Evolutionary conservation across 2,888 invertebrate species (phyloP).

Genomic region (Resseliella maxima): DNA sequence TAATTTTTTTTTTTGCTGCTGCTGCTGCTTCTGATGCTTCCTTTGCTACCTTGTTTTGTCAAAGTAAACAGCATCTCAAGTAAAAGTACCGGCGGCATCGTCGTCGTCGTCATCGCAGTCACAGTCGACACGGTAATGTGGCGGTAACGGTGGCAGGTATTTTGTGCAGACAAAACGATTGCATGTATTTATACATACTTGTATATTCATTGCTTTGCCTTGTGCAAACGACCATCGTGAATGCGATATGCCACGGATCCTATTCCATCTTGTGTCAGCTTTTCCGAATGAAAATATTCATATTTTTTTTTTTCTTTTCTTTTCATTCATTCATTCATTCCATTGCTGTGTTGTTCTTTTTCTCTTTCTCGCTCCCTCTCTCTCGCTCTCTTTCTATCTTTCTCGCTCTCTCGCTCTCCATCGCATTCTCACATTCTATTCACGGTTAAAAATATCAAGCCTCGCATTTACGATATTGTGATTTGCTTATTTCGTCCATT

Average conservation of each 20-base stretch:
- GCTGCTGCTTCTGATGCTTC: too few species aligned
- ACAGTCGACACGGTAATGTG: too few species aligned
- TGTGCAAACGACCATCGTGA: not conserved
- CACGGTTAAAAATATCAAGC: not conserved
- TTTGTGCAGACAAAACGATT: not conserved
- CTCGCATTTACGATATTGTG: conserved; percentile 32
- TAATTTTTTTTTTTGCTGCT: too few species aligned
- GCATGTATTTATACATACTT: not conserved
- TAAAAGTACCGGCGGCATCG: not conserved
- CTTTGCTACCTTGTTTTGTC: not conserved
- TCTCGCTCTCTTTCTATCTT: too few species aligned
- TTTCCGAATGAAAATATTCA: not conserved
- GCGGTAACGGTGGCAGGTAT: not conserved
- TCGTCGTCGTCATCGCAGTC: not conserved
- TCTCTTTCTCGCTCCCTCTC: too few species aligned
- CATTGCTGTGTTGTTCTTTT: too few species aligned
- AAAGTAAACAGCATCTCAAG: not conserved
- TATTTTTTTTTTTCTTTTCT: too few species aligned
- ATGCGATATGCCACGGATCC: conserved; percentile 11
- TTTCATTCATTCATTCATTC: too few species aligned
- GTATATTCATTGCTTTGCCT: not conserved
- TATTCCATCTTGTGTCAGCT: not conserved
- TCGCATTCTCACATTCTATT: not conserved
- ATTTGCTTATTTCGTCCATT: conserved; percentile 8
- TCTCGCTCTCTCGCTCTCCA: too few species aligned